These are phyloP conservation scores for Ondatra zibethicus DNA, from an alignment of 2,113 vertebrate species.

Conservation along the genomic window DNA sequence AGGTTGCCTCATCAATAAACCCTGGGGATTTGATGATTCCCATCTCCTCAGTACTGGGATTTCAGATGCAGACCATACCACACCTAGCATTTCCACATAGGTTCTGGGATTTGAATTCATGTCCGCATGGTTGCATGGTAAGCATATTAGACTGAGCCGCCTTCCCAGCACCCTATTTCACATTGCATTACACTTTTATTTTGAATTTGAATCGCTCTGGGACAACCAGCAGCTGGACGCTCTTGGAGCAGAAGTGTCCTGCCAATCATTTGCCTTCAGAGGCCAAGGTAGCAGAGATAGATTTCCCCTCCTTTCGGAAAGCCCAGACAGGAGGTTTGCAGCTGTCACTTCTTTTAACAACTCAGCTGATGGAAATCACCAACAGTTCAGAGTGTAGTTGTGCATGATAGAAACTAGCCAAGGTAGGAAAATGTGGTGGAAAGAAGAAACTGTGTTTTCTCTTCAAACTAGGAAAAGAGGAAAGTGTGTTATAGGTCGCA, in stretches of 20 bases:
- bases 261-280: not conserved
- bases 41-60: not conserved
- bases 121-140: too few species aligned
- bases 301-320: not conserved
- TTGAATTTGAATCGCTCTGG: not conserved
- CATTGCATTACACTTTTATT: conserved; percentile 12
- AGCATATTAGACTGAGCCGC: not conserved
- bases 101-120: not conserved
- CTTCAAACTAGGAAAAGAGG: not conserved
- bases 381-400: not conserved
- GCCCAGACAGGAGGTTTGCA: not conserved
- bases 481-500: not conserved
- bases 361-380: not conserved
- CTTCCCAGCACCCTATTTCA: not conserved
- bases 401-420: not conserved
- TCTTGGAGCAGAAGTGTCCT: not conserved
- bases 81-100: not conserved
- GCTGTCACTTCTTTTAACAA: not conserved
- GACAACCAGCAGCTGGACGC: not conserved
- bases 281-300: not conserved
- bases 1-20: not conserved
- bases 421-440: not conserved
- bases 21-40: not conserved
- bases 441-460: not conserved
- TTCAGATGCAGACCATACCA: too few species aligned